A percentile compares a stretch with the other conserved stretches of the same genome.
phyloP scores from a whole-genome alignment of 2,113 vertebrate genomes.

The Mixornis gularis region DNA sequence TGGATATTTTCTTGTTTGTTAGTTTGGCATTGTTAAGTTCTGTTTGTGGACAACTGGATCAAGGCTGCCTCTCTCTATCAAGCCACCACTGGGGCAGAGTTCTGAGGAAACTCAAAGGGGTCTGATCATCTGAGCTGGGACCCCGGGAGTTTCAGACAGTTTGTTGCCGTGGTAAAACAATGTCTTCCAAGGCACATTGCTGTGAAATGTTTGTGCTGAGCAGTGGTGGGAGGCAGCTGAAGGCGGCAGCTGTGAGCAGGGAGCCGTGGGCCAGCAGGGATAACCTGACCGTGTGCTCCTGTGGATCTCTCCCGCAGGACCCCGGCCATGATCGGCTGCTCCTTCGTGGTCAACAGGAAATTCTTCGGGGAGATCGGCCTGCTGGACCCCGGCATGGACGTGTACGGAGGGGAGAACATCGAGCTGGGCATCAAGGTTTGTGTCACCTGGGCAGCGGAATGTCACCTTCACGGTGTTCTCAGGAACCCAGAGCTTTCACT shows the following conservation, averaged over 20 bases:
- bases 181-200: neutral
- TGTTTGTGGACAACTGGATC: neutral
- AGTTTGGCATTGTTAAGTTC: neutral
- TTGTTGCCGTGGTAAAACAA: neutral
- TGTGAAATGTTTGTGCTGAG: neutral
- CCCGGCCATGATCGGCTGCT: conserved; percentile 97
- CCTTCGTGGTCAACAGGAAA: conserved; percentile 88
- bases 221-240: neutral
- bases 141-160: neutral
- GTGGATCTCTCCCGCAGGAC: conserved; percentile 72
- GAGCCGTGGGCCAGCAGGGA: accelerated
- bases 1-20: neutral
- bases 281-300: neutral
- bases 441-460: neutral
- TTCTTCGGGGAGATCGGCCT: conserved; percentile 94
- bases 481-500: neutral
- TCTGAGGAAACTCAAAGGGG: neutral
- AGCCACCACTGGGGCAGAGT: neutral
- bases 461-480: neutral
- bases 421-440: conserved; percentile 97
- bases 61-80: neutral
- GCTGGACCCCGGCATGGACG: conserved; percentile 95
- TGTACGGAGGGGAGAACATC: conserved; percentile 97
- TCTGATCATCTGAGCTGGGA: accelerated
- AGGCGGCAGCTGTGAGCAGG: neutral